Base-by-base conservation (phyloP, 2,113 vertebrate species). In the Perccottus glenii region DNA sequence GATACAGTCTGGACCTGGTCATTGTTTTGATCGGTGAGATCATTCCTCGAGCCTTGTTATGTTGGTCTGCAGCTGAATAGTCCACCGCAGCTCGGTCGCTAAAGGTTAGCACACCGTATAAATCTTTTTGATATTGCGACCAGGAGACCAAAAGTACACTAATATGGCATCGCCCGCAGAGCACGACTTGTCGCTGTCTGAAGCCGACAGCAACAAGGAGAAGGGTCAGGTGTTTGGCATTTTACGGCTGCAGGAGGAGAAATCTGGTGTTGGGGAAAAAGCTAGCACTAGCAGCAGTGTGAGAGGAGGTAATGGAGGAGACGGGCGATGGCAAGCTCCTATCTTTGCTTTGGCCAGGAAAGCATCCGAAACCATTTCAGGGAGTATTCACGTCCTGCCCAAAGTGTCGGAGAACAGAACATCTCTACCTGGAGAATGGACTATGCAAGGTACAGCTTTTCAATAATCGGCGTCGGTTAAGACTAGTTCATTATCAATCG, bases 301-400 rank as follows among this genome's bases (percentile, higher is more conserved):
- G 60, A 89, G 84, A 68, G 85, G 87, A 33, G 84, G 73, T 11
- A 87, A 76, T 0, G 82, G 85, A 58, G 89, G 75, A 62, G 92
- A 93, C 61, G 92, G 92, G 27, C 87, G 92, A 78, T 94, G 93
- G 93, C 93, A 94, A 82, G 92, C 91, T 82, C 93, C 93, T 40
- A 93, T 94, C 67, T 94, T 94, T 71, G 93, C 93, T 8, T 73
- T 94, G 68, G 93, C 92, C 62, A 90, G 93, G 75, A 94, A 93
- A 89, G 92, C 92, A 35, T 93, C 92, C 16, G 93, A 94, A 80
- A 93, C 93, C 55, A 83, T 93, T 75, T 91, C 92, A 57, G 92
- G 93, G 71, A 92, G 92, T 85, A 93, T 93, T 82, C 91, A 93
- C 12, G 92, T 92, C 63, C 89, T 93, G 48, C 92, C 92, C 60